Conservation (phyloP, 1,140 invertebrate genomes). For the Zaprionus tsacasi region DNA sequence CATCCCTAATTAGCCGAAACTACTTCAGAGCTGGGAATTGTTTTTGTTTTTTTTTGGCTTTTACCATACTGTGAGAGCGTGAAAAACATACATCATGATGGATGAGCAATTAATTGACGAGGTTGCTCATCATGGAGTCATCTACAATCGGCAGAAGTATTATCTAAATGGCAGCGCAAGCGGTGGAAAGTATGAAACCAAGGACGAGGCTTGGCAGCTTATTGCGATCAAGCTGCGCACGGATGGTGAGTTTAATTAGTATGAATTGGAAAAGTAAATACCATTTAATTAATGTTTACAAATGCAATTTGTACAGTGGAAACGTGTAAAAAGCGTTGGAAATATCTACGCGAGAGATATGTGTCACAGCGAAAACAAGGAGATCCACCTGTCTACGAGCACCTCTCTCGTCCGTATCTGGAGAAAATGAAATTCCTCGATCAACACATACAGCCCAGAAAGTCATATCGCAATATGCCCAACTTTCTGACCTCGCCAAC, state of each 20-base stretch:
- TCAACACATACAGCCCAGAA: slow-evolving; percentile 80
- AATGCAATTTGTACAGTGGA: slow-evolving; percentile 62
- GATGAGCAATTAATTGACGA: slow-evolving; percentile 83
- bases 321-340: slow-evolving; percentile 83
- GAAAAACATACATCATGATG: slow-evolving; percentile 71
- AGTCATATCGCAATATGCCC: slow-evolving; percentile 80
- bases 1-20: slow-evolving; percentile 41
- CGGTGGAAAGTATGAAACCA: slow-evolving; percentile 81
- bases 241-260: slow-evolving; percentile 67
- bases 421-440: slow-evolving; percentile 84
- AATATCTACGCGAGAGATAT: slow-evolving; percentile 82
- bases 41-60: slow-evolving; percentile 20
- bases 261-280: slow-evolving; percentile 22
- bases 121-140: slow-evolving; percentile 80
- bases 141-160: slow-evolving; percentile 83
- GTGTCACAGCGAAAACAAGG: slow-evolving; percentile 82
- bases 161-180: slow-evolving; percentile 71
- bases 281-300: background rate
- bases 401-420: slow-evolving; percentile 80
- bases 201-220: slow-evolving; percentile 80
- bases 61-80: slow-evolving; percentile 8
- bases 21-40: slow-evolving; percentile 26
- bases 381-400: slow-evolving; percentile 81
- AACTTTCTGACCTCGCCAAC: slow-evolving; percentile 80
- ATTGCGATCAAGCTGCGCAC: slow-evolving; percentile 77